Percentiles rank a stretch among this genome's conserved stretches.
Conservation (phyloP, 2,797 vertebrate species). For the Phylloscopus collybita region DNA sequence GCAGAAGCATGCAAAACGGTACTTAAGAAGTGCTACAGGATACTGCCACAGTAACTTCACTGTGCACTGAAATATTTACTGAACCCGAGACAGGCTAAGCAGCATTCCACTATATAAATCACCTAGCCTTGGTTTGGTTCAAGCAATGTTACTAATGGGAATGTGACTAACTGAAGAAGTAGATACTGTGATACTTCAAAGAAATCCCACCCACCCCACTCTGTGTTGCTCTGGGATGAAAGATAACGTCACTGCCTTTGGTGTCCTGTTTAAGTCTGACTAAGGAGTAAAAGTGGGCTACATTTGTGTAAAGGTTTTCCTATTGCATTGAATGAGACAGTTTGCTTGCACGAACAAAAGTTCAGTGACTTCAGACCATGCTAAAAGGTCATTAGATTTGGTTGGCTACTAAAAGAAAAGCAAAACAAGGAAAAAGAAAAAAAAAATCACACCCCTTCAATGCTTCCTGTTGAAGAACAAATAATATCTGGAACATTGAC, state of each 20-base stretch:
- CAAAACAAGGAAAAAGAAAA: background rate
- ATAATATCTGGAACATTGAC: background rate
- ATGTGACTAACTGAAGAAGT: background rate
- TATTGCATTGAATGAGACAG: background rate
- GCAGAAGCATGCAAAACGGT: background rate
- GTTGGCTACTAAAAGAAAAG: background rate
- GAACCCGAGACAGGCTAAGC: background rate
- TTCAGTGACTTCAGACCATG: background rate
- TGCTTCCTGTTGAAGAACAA: background rate
- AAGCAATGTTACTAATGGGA: background rate
- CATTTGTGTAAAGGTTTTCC: background rate
- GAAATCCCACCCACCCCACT: background rate
- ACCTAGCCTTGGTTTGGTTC: background rate
- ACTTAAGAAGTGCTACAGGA: background rate
- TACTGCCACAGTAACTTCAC: background rate
- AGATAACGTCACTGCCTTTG: background rate
- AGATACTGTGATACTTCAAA: background rate
- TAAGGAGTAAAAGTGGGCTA: background rate
- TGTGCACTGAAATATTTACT: background rate
- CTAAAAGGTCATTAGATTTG: background rate
- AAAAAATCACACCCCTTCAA: background rate
- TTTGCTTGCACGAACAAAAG: rapidly evolving
- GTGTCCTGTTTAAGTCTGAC: background rate
- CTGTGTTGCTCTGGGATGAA: background rate
- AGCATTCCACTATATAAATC: background rate